These are phyloP conservation scores for Cyclopterus lumpus DNA, from an alignment of 2,797 vertebrate genomes.

Conservation along the genomic window DNA sequence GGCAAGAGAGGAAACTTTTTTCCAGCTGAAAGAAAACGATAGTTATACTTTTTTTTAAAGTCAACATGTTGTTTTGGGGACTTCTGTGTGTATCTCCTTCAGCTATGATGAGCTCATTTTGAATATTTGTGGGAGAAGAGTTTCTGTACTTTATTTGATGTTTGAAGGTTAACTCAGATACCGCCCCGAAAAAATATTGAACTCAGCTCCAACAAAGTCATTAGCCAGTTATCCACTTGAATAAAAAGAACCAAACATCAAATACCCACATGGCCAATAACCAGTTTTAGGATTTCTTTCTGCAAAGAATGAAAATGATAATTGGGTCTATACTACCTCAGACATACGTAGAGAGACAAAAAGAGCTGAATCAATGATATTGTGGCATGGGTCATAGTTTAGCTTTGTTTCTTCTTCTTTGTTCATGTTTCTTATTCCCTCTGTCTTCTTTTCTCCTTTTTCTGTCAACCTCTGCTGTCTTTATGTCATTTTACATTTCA, in stretches of 20 bases:
- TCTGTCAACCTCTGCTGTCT: background rate
- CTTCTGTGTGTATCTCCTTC: background rate
- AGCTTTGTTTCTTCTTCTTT: background rate
- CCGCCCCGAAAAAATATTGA: background rate
- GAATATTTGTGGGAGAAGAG: background rate
- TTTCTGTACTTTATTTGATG: background rate
- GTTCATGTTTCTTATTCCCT: background rate
- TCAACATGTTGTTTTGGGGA: background rate
- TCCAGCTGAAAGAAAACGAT: background rate
- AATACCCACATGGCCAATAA: background rate
- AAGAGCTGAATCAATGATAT: background rate
- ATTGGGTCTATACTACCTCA: background rate
- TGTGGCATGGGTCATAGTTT: background rate
- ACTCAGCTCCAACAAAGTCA: background rate
- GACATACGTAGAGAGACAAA: background rate
- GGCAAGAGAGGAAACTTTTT: conserved; percentile 5
- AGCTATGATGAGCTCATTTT: background rate
- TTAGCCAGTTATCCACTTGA: background rate
- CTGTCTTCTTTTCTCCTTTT: background rate
- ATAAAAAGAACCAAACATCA: background rate
- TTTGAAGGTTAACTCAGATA: background rate
- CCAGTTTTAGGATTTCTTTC: background rate
- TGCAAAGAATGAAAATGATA: background rate
- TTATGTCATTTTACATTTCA: background rate
- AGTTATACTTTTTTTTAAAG: background rate